Evolutionary conservation across 2,888 invertebrate genomes (phyloP).

Genomic region (Phalera bucephala): DNA sequence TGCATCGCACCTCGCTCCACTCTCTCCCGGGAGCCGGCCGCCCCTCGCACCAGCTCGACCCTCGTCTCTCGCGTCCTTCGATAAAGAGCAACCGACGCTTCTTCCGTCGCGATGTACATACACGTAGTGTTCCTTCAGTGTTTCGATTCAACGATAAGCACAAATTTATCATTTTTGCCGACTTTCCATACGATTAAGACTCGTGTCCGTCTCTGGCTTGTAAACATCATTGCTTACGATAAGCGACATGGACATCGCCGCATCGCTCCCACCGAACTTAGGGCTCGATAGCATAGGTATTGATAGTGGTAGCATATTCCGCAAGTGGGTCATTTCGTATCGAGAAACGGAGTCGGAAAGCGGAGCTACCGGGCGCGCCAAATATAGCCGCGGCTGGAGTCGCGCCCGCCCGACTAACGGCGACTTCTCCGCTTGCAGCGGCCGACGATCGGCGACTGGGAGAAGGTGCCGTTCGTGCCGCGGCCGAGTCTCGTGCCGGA

Average conservation of each 20-base stretch:
- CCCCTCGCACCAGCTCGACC: slow-evolving; percentile 76
- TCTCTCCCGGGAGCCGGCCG: slow-evolving; percentile 75
- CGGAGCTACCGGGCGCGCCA: slow-evolving; percentile 80
- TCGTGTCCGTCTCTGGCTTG: slow-evolving; percentile 53
- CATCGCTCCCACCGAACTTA: slow-evolving; percentile 19
- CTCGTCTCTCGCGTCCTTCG: slow-evolving; percentile 48
- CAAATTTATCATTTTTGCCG: slow-evolving; percentile 30
- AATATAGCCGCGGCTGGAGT: slow-evolving; percentile 83
- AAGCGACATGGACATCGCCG: slow-evolving; percentile 23
- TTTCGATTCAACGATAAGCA: slow-evolving; percentile 28
- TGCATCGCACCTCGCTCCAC: slow-evolving; percentile 67
- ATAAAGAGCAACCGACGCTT: slow-evolving; percentile 33
- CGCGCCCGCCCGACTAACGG: slow-evolving; percentile 76
- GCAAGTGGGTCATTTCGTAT: slow-evolving; percentile 72
- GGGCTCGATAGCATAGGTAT: slow-evolving; percentile 30
- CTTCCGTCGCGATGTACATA: slow-evolving; percentile 14
- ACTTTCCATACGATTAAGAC: slow-evolving; percentile 44
- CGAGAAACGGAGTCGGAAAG: slow-evolving; percentile 65
- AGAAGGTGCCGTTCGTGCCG: slow-evolving; percentile 93
- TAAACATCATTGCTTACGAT: slow-evolving; percentile 66
- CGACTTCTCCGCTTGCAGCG: slow-evolving; percentile 87
- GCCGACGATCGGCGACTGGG: slow-evolving; percentile 91
- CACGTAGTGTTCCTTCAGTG: slow-evolving; percentile 25
- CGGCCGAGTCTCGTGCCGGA: slow-evolving; percentile 93
- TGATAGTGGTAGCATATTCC: slow-evolving; percentile 45